Conservation (phyloP, 2,113 vertebrate genomes). For the Tringa solitaria region DNA sequence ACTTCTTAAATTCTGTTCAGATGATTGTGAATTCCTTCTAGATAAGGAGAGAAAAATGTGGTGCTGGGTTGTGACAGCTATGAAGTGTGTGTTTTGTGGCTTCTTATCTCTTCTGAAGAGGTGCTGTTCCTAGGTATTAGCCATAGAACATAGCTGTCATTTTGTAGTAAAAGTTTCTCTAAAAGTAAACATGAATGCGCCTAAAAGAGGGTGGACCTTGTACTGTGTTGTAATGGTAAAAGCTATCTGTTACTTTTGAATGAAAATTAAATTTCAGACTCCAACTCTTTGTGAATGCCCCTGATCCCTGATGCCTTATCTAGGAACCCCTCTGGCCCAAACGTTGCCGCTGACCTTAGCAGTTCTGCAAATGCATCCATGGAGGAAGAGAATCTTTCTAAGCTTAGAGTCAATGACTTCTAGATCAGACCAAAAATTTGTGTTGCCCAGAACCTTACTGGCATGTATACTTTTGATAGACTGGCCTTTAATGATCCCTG, state of each 20-base stretch:
- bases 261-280: neutral
- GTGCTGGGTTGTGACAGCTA: neutral
- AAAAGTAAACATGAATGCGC: neutral
- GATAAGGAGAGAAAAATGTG: neutral
- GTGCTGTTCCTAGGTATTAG: neutral
- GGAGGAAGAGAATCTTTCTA: neutral
- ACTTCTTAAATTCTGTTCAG: neutral
- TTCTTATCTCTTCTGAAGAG: neutral
- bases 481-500: neutral
- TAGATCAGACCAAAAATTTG: neutral
- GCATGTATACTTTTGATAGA: neutral
- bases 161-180: neutral
- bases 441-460: neutral
- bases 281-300: neutral
- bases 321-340: neutral
- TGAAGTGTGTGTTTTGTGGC: neutral
- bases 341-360: neutral
- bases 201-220: neutral
- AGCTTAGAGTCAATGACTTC: neutral
- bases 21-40: neutral
- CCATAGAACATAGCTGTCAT: neutral
- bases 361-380: neutral
- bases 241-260: neutral
- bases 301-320: neutral
- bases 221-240: neutral